Base-by-base conservation (phyloP, 2,888 invertebrate genomes). In the Muschampia plurimacula region DNA sequence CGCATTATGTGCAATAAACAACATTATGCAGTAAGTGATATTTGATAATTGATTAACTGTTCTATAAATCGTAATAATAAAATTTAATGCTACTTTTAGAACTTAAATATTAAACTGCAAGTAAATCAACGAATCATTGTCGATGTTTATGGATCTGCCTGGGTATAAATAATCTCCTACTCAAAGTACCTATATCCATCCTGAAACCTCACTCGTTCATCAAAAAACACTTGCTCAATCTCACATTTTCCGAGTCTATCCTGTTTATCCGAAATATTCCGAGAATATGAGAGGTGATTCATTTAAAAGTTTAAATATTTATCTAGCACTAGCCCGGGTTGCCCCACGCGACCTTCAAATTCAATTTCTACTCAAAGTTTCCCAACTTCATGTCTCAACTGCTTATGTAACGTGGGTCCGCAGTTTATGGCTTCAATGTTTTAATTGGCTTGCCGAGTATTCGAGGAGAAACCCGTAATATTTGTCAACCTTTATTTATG, bases 341-440 rank as follows among this genome's bases (percentile, higher is more conserved):
- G 44, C 74, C 22, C 64, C 74, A 74, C 36, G 65, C 69, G 73
- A 74, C 76, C 76, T 74, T 76, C 73, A 65, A 41, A 69, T 49
- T 65, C 13, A 71, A 73, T 79, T 77, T 79, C 76, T 76, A 79
- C 78, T 71, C 69, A 70, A 44, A 69, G 72, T 69, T 77, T 70
- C 74, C 49, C 64, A 74, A 77, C 75, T 76, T 75, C 75, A 74
- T 77, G 71, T 74, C 70, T 69, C 41, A 74, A 76, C 60, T 10
- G 63, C 57, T 77, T 78, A 76, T 76, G 74, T 78, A 78, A 77
- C 59, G 15, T 52, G 22, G 15, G 46, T 7, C 12, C 32, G 22
- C 52, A 9, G 15, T 57, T 57, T 28, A 32, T 28, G 57, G 28
- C 28, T 28, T 10, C 28, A 57, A 52, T 22, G 60, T 12, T 62